Base-by-base conservation (phyloP, 1,140 invertebrate genomes). In the Phymorhynchus buccinoides region DNA sequence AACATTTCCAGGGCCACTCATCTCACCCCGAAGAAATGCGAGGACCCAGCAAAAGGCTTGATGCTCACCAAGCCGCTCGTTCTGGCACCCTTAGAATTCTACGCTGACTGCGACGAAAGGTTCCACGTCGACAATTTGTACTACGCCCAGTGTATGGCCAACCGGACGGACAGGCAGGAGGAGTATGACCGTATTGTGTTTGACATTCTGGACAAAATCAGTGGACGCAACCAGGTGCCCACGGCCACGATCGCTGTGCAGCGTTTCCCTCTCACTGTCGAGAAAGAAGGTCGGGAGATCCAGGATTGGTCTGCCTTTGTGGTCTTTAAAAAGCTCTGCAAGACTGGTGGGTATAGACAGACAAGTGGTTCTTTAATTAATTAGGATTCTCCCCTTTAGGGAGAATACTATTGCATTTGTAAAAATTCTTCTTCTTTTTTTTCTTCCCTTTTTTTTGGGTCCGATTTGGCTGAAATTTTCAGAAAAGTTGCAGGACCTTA, bases 201-300 rank as follows among this genome's bases (percentile, higher is more conserved):
- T 41, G 73, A 75, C 14, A 27, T 75, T 16, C 37, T 75, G 73
- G 73, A 75, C 35, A 75, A 75, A 41, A 37, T 75, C 27, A 75
- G 73, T 39, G 73, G 73, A 9, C 73, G 41, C 37, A 41, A 41
- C 73, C 35, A 42, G 73, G 14, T 75, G 16, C 12, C 12, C 56
- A 14, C 14, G 32, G 14, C 32, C 0, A 27, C 35, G 37, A 73
- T 35, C 7, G 16, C 27, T 3, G 73, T 41, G 73, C 6, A 75
- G 37, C 73, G 73, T 6, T 75, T 75, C 42, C 18, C 35, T 9
- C 16, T 75, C 9, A 75, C 3, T 14, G 73, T 41, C 27, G 18
- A 22, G 73, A 37, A 41, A 37, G 22, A 39, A 12, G 73, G 35
- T 16, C 0, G 3, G 37, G 73, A 75, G 37, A 27, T 37, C 1